Evolutionary conservation across 2,797 vertebrate species (phyloP).

Genomic region (Dendrocincla tyrannina): DNA sequence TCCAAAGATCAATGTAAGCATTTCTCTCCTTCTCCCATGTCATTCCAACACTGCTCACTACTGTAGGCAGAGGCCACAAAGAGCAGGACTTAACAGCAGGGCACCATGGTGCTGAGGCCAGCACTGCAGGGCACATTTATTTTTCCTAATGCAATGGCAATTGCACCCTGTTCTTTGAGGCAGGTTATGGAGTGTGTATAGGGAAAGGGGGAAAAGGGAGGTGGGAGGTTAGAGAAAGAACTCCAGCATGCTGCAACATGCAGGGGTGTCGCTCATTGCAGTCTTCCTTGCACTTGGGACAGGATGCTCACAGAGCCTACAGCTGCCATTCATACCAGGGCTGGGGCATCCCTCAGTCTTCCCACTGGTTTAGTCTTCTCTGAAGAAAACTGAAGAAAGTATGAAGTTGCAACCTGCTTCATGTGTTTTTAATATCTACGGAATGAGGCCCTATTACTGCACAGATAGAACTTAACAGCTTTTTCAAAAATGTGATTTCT

Average conservation of each 20-base stretch:
- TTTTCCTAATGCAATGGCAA: background rate
- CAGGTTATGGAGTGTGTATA: background rate
- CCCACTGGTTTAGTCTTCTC: background rate
- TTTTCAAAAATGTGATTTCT: background rate
- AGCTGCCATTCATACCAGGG: background rate
- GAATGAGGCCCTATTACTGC: background rate
- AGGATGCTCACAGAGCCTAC: background rate
- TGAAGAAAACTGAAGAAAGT: background rate
- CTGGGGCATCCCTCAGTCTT: background rate
- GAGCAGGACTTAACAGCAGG: background rate
- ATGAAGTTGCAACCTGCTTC: background rate
- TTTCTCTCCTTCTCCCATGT: background rate
- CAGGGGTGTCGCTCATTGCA: background rate
- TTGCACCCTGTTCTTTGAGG: background rate
- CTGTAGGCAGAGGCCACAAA: background rate
- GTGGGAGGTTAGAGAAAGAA: background rate
- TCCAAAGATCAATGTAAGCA: background rate
- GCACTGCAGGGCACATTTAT: accelerated
- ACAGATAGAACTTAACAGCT: background rate
- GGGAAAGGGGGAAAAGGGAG: background rate
- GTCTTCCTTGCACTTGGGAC: background rate
- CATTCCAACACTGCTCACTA: background rate
- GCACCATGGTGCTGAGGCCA: accelerated
- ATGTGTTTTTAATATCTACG: background rate
- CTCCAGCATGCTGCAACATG: background rate